Conservation (phyloP, 2,888 invertebrate species). For the Athalia cordata region DNA sequence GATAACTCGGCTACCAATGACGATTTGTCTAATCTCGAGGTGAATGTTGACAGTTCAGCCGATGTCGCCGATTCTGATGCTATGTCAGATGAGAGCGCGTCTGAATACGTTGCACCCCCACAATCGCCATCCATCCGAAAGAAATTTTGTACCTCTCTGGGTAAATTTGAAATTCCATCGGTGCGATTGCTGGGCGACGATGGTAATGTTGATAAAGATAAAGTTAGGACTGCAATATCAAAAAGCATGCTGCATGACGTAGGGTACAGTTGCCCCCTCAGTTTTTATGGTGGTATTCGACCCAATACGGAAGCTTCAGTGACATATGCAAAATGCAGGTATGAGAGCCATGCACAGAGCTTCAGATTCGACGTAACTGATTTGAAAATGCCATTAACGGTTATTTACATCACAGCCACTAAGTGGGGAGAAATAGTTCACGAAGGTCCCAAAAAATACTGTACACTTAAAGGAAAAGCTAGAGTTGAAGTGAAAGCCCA, state of each 20-base stretch:
- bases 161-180: constrained; percentile 7
- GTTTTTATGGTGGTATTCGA: constrained; percentile 9
- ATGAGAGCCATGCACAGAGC: constrained; percentile 16
- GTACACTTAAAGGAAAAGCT: constrained; percentile 2
- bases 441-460: constrained; percentile 10
- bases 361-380: constrained; percentile 2
- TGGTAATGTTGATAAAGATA: neutral
- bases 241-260: neutral
- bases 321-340: constrained; percentile 12
- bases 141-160: neutral
- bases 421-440: constrained; percentile 20
- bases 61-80: neutral
- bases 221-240: neutral
- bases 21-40: neutral
- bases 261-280: constrained; percentile 1
- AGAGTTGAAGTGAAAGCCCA: neutral
- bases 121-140: neutral
- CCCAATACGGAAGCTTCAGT: neutral
- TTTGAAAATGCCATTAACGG: neutral
- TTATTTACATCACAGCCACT: constrained; percentile 9
- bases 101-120: constrained; percentile 3
- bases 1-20: too few relatives aligned
- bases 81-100: neutral
- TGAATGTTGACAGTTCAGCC: neutral
- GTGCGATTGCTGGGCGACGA: neutral